Conservation (phyloP, 2,797 vertebrate species). For the Alcedo atthis region DNA sequence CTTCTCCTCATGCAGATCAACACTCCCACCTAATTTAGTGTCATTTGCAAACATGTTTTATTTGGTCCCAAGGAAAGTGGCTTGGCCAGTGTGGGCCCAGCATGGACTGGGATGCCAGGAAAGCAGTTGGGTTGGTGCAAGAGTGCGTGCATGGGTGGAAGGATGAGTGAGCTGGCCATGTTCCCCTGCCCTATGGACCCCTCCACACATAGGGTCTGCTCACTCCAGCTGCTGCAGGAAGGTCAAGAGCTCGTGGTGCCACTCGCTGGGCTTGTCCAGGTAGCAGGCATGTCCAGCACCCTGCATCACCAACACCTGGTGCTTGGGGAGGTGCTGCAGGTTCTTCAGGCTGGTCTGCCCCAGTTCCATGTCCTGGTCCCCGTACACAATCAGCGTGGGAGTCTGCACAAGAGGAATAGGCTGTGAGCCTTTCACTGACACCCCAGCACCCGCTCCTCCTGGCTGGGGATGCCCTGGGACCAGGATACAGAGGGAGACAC, state of each 20-base stretch:
- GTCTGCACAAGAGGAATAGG: conserved; percentile 74
- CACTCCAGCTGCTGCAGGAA: conserved; percentile 84
- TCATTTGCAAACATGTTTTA: conserved; percentile 6
- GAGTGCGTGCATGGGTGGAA: not conserved
- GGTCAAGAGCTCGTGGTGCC: conserved; percentile 86
- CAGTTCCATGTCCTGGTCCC: conserved; percentile 88
- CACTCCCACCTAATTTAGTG: too few species aligned
- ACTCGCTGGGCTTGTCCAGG: conserved; percentile 89
- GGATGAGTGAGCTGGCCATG: not conserved
- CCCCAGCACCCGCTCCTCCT: not conserved
- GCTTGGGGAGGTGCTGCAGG: conserved; percentile 87
- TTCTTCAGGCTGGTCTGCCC: conserved; percentile 87
- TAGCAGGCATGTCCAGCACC: conserved; percentile 94
- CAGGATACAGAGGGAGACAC: not conserved
- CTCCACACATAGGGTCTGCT: fast-evolving
- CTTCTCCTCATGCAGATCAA: too few species aligned
- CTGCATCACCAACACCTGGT: conserved; percentile 88
- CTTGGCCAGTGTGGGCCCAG: not conserved
- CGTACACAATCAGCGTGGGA: conserved; percentile 90
- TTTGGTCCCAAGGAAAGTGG: not conserved
- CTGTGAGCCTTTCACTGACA: not conserved
- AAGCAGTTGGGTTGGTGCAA: not conserved
- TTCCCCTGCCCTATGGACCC: not conserved
- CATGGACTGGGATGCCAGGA: not conserved
- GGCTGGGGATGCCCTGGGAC: not conserved